A percentile compares a stretch with the other conserved stretches of the same genome.
phyloP scores from a whole-genome alignment of 2,113 vertebrate species.

The Sphyrna mokarran region DNA sequence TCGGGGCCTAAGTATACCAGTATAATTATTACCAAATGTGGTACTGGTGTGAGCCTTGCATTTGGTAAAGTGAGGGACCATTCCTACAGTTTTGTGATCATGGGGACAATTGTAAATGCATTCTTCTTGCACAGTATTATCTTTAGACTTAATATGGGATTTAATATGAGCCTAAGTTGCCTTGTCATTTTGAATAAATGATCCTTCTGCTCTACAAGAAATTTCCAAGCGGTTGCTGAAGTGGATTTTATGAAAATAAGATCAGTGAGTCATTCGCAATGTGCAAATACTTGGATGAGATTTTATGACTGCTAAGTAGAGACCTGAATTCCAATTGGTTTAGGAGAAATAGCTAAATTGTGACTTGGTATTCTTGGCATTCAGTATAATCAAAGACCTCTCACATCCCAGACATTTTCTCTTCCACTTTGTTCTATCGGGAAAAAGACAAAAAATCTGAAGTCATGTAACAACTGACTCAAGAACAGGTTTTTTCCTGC shows the following conservation, averaged over 20 bases:
- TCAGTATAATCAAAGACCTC: too few species aligned
- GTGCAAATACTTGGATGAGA: not conserved
- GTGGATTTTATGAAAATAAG: not conserved
- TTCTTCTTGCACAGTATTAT: not conserved
- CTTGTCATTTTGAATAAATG: not conserved
- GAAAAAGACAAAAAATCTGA: too few species aligned
- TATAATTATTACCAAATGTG: not conserved
- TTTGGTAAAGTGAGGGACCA: not conserved
- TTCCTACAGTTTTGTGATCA: not conserved
- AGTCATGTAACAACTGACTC: too few species aligned
- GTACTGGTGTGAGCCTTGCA: not conserved
- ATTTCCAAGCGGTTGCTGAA: not conserved
- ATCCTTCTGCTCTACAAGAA: not conserved
- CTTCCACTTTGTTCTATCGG: too few species aligned
- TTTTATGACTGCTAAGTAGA: not conserved
- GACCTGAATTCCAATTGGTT: not conserved
- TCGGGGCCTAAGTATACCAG: not conserved
- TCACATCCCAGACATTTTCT: too few species aligned
- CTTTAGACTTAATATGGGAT: not conserved
- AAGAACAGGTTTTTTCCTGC: too few species aligned
- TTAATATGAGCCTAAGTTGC: not conserved
- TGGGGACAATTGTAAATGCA: not conserved
- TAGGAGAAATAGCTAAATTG: not conserved
- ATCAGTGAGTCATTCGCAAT: not conserved
- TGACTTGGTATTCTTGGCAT: not conserved